These are phyloP conservation scores for Podarcis muralis DNA, from an alignment of 2,113 vertebrate species.

Conservation along the genomic window DNA sequence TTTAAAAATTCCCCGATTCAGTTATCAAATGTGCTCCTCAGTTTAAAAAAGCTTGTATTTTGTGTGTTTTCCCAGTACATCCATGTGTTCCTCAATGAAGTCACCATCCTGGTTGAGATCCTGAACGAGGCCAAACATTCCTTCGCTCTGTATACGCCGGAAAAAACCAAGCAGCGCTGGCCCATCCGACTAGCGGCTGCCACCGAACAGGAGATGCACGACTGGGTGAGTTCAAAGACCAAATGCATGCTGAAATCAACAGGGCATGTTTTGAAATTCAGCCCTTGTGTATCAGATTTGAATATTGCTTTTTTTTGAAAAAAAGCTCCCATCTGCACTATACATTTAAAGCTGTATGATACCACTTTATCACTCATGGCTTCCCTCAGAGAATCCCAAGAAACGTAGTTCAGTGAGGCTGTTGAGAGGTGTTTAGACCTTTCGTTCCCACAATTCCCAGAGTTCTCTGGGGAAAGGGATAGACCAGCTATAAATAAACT, in stretches of 20 bases:
- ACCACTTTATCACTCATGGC: no score
- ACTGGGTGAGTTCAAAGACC: slow-evolving; percentile 84
- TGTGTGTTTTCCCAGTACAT: slow-evolving; percentile 82
- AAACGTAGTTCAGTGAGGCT: neutral
- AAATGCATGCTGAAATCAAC: neutral
- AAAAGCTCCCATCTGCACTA: no score
- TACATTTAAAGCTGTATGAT: no score
- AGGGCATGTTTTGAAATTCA: neutral
- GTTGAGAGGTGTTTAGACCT: neutral
- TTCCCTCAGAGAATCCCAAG: no score
- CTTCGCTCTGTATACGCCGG: slow-evolving; percentile 93
- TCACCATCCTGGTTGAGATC: slow-evolving; percentile 92
- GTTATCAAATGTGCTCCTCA: neutral
- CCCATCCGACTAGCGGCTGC: slow-evolving; percentile 87
- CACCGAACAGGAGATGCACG: slow-evolving; percentile 94
- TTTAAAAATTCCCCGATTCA: neutral
- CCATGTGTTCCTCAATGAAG: slow-evolving; percentile 95
- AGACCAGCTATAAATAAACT: no score
- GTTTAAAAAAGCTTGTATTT: neutral
- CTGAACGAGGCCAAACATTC: slow-evolving; percentile 91
- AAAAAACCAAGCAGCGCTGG: slow-evolving; percentile 93
- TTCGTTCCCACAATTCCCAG: no score
- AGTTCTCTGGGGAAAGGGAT: no score
- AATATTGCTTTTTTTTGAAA: no score
- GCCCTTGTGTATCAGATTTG: no score